Evolutionary conservation across 2,888 invertebrate genomes (phyloP).

Genomic region (Ormyrus pomaceus): DNA sequence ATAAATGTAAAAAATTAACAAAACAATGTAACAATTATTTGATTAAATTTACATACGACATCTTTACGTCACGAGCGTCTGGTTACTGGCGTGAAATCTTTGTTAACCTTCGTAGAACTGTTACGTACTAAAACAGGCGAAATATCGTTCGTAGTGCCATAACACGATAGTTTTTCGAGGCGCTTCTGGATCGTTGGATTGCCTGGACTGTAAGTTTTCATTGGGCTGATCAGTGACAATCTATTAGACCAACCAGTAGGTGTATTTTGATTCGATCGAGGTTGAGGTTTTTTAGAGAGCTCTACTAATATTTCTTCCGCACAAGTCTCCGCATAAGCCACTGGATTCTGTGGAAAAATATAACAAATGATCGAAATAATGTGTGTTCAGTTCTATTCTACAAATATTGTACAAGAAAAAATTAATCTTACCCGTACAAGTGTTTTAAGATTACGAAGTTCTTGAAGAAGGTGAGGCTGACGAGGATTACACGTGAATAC

Average conservation of each 20-base stretch:
- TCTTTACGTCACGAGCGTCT: too few relatives aligned
- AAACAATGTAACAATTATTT: too few relatives aligned
- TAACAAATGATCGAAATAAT: too few relatives aligned
- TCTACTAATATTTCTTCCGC: constrained; percentile 63
- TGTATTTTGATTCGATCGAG: constrained; percentile 54
- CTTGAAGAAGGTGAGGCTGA: constrained; percentile 76
- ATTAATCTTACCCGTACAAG: constrained; percentile 63
- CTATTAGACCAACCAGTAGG: constrained; percentile 45
- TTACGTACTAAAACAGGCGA: constrained; percentile 76
- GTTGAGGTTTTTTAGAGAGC: constrained; percentile 64
- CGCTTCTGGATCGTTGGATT: constrained; percentile 67
- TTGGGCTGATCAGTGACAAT: not conserved
- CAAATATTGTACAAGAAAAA: not conserved
- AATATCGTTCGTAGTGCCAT: constrained; percentile 78
- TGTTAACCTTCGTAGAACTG: constrained; percentile 75
- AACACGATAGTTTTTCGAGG: constrained; percentile 77
- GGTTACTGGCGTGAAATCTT: constrained; percentile 60
- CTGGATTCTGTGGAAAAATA: constrained; percentile 60
- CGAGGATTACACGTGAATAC: constrained; percentile 81
- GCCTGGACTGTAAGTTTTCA: constrained; percentile 47
- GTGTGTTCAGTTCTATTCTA: not conserved
- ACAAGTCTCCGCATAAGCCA: constrained; percentile 62
- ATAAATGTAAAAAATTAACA: too few relatives aligned
- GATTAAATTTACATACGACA: too few relatives aligned
- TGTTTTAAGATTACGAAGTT: constrained; percentile 76